phyloP scores from a whole-genome alignment of 1,140 invertebrate species.

The Yoshiicerus persimilis region DNA sequence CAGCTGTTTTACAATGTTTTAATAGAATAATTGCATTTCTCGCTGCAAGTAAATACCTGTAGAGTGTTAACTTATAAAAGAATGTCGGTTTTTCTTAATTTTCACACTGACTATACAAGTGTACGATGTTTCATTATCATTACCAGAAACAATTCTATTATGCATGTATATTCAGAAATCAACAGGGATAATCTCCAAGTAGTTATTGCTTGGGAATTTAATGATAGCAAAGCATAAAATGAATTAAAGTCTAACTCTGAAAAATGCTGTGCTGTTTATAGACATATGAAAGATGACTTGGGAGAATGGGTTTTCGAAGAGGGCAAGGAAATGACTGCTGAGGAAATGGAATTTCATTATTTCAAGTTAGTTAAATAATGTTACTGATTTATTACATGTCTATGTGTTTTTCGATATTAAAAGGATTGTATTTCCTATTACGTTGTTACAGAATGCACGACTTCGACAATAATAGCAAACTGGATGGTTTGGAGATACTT shows the following conservation, averaged over 20 bases:
- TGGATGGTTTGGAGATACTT: constrained; percentile 79
- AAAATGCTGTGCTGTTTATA: constrained; percentile 54
- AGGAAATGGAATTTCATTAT: constrained; percentile 72
- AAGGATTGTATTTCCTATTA: background rate
- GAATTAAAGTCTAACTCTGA: too few relatives aligned
- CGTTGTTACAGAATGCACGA: constrained; percentile 67
- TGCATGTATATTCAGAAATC: too few relatives aligned
- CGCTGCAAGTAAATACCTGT: background rate
- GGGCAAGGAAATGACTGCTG: constrained; percentile 66
- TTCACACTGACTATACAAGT: background rate
- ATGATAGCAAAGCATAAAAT: too few relatives aligned
- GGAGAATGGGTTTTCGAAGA: constrained; percentile 60
- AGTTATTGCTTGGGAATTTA: too few relatives aligned
- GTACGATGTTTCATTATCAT: too few relatives aligned
- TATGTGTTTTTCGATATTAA: background rate
- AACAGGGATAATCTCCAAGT: too few relatives aligned
- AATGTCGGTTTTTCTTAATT: background rate
- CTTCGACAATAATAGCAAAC: constrained; percentile 73
- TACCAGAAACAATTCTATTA: too few relatives aligned
- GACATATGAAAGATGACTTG: constrained; percentile 73
- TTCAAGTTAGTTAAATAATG: constrained; percentile 59
- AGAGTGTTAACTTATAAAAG: background rate
- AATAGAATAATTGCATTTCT: background rate
- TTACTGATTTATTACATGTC: background rate
- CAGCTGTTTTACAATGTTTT: background rate